Conservation (phyloP, 2,797 vertebrate species). For the Tokudaia tokunoshimensis region DNA sequence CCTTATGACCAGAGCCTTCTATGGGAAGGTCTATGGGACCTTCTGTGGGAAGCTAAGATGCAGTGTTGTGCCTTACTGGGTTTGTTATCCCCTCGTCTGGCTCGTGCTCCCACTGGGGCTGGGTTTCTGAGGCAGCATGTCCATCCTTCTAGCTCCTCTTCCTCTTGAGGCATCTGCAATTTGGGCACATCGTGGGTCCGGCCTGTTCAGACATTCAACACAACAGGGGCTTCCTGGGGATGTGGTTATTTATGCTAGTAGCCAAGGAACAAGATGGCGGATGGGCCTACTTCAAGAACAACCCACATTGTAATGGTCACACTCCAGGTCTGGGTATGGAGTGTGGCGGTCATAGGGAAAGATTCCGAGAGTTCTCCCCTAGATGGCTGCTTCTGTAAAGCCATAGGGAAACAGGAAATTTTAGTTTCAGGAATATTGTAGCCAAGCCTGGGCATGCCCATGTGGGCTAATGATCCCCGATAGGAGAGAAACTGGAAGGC, state of each 20-base stretch:
- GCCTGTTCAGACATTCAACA: neutral
- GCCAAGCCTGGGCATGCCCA: neutral
- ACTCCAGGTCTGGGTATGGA: fast-evolving
- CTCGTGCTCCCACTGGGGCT: neutral
- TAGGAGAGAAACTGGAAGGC: neutral
- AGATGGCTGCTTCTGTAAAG: fast-evolving
- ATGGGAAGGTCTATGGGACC: no score
- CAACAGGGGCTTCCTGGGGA: neutral
- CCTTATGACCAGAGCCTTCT: neutral
- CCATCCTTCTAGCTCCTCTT: neutral
- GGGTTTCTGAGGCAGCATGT: neutral
- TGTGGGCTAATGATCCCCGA: conserved; percentile 20
- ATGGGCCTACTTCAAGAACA: neutral
- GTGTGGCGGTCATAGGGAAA: neutral
- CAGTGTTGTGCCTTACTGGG: neutral
- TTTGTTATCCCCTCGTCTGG: neutral
- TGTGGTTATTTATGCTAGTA: neutral
- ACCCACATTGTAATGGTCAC: neutral
- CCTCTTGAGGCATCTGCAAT: neutral
- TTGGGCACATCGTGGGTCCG: neutral
- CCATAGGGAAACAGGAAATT: neutral
- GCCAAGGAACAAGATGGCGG: neutral
- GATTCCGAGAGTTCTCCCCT: neutral
- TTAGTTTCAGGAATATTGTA: neutral
- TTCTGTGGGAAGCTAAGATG: neutral